Evolutionary conservation across 2,797 vertebrate species (phyloP), one percentile per base, ranked within the genome.

Genomic region (Linurgus olivaceus): DNA sequence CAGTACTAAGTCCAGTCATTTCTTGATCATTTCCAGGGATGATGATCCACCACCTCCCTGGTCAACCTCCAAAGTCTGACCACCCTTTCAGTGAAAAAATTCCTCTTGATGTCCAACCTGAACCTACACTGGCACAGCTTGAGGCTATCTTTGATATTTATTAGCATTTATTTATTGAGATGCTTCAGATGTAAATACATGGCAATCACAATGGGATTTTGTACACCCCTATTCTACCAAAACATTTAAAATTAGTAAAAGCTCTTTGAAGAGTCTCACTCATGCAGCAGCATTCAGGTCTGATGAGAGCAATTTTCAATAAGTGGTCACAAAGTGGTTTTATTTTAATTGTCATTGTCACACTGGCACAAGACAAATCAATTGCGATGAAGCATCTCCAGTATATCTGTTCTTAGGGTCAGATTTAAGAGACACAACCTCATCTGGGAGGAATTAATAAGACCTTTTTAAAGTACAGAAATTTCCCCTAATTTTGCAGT

Each of bases 321-420:
- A 86, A 83, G 89, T 48, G 94, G 63, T 94, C 90, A 82, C 38
- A 57, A 95, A 94, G 72, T 55, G 90, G 73, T 93, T 97, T 91
- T 96, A 93, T 95, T 97, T 96, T 92, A 96, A 94, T 84, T 93
- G 75, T 94, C 79, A 81, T 48, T 93, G 84, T 94, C 91, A 96
- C 61, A 11, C 66, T 42, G 77, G 68, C 74, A 74, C 17, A 42
- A 91, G 59, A 37, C 40, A 91, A 95, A 96, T 75, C 71, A 93
- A 35, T 86, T 90, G 51, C 71, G 72, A 71, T 44, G 21, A 67
- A 88, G 25, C 8, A 35, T 48, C 40, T 78, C 17, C 4, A 2
- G 35, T 35, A 31, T 76, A 33, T 40, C 28, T 68, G 26, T 59
- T 65, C 20, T 47, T 47, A 75, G 28, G 11, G 31, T 72, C 58